Conservation (phyloP, 2,888 invertebrate genomes). For the Tanytarsus gracilentus region DNA sequence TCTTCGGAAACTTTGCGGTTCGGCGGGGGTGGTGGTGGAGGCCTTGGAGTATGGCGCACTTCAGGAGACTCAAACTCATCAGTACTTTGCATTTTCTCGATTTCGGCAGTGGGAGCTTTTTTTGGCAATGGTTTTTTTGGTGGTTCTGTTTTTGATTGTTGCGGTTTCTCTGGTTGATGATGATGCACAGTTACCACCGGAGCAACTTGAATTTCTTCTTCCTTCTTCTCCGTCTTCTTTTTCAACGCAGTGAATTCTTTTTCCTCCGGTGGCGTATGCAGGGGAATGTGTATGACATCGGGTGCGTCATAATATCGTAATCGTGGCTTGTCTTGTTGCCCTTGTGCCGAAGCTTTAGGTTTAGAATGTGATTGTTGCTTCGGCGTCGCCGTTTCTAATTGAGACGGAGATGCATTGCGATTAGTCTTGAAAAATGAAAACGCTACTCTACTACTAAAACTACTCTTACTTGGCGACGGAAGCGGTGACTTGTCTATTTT, state of each 20-base stretch:
- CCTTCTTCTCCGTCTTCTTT: not conserved
- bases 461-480: constrained; percentile 28
- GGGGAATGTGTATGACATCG: constrained; percentile 61
- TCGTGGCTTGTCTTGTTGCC: constrained; percentile 34
- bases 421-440: constrained; percentile 28
- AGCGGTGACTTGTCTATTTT: constrained; percentile 25
- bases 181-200: constrained; percentile 14
- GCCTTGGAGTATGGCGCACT: not conserved
- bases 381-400: constrained; percentile 29
- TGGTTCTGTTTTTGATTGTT: constrained; percentile 26
- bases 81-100: constrained; percentile 41
- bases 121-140: constrained; percentile 24
- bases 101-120: constrained; percentile 24
- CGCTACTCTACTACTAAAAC: constrained; percentile 24
- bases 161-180: constrained; percentile 26
- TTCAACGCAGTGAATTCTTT: constrained; percentile 37
- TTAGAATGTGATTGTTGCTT: constrained; percentile 16
- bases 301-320: constrained; percentile 55
- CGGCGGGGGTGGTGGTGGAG: not conserved
- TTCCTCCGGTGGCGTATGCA: constrained; percentile 66
- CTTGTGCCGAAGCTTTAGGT: too few relatives aligned
- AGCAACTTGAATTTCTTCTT: constrained; percentile 1
- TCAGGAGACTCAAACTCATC: constrained; percentile 38
- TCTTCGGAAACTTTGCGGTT: not conserved
- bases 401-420: constrained; percentile 28